Percentiles rank a stretch among this genome's conserved stretches.
phyloP scores from a whole-genome alignment of 2,113 vertebrate genomes.

The Etheostoma cragini region DNA sequence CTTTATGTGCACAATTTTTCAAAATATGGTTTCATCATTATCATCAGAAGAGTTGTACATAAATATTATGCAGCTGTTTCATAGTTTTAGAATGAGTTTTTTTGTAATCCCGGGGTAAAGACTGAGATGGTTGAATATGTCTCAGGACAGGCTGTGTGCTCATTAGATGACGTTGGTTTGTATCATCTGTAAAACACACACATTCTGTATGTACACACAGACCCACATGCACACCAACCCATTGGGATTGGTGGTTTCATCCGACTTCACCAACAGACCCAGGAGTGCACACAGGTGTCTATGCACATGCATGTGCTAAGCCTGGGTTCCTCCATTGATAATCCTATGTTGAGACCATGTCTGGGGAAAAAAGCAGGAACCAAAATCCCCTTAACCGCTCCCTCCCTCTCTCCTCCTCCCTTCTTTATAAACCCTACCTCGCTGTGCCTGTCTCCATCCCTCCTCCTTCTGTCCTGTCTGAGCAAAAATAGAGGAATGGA shows the following conservation, averaged over 20 bases:
- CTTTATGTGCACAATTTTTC: not conserved
- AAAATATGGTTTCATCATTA: not conserved
- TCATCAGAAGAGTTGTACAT: not conserved
- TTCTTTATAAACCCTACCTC: conserved; percentile 23
- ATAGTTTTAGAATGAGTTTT: not conserved
- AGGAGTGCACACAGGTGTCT: conserved; percentile 6
- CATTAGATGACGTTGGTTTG: conserved; percentile 45
- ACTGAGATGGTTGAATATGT: conserved; percentile 45
- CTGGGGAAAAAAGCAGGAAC: conserved; percentile 60
- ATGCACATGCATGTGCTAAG: conserved; percentile 35
- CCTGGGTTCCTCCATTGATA: conserved; percentile 49
- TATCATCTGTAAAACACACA: conserved; percentile 44
- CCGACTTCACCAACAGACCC: conserved; percentile 19
- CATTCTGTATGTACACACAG: not conserved
- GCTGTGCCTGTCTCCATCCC: not conserved
- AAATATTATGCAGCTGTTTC: not conserved
- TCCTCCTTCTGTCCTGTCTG: conserved; percentile 58
- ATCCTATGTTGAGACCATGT: conserved; percentile 63
- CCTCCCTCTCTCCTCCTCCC: conserved; percentile 18
- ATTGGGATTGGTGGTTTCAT: conserved; percentile 18
- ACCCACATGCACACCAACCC: not conserved
- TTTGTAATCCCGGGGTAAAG: conserved; percentile 41
- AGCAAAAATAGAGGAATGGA: conserved; percentile 57
- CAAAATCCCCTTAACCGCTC: conserved; percentile 68
- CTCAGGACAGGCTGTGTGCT: conserved; percentile 45